phyloP scores from a whole-genome alignment of 2,888 invertebrate genomes.

The Diachrysia chrysitis region DNA sequence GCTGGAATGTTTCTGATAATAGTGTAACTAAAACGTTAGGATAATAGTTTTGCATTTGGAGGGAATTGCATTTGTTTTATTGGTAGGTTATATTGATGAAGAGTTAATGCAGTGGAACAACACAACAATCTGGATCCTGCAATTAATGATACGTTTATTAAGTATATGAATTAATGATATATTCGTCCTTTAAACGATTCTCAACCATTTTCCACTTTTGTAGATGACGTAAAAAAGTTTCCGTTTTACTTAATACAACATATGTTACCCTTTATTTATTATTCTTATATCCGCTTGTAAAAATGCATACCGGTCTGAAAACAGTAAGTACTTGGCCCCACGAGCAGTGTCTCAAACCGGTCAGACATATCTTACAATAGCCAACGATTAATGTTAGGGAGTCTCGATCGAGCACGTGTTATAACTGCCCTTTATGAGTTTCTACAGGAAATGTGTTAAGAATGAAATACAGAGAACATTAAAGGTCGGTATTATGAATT shows the following conservation, averaged over 20 bases:
- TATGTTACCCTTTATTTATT: no score
- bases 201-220: no score
- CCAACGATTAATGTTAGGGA: conserved; percentile 26
- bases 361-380: conserved; percentile 28
- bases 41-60: no score
- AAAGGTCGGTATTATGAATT: no score
- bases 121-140: no score
- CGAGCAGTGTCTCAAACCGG: conserved; percentile 16
- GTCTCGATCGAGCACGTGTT: conserved; percentile 29
- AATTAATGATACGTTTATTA: no score
- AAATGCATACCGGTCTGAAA: conserved; percentile 10
- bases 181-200: no score
- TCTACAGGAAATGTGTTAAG: neutral
- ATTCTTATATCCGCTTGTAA: no score
- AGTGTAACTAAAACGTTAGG: neutral
- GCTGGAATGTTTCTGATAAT: conserved; percentile 11
- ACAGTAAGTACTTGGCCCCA: neutral
- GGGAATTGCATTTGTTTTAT: neutral
- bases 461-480: neutral
- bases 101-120: neutral
- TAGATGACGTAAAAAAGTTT: no score
- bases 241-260: no score
- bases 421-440: conserved; percentile 8
- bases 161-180: no score
- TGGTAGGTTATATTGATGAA: neutral